phyloP scores from a whole-genome alignment of 2,797 vertebrate genomes.

The Hoplostethus atlanticus region DNA sequence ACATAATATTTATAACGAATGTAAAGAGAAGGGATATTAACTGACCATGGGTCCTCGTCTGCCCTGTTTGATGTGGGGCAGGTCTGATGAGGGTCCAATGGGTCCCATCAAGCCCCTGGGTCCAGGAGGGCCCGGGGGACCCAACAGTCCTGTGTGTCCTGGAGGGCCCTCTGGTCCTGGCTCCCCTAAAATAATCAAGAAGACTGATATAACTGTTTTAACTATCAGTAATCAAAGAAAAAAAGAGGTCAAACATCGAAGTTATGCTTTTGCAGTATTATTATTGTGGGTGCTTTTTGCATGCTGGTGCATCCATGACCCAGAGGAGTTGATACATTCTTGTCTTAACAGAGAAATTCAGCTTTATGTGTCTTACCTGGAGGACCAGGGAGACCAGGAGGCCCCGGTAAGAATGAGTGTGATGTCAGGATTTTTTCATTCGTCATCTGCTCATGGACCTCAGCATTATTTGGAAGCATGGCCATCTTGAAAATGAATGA shows the following conservation, averaged over 20 bases:
- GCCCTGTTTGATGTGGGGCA: conserved; percentile 95
- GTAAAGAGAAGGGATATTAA: conserved; percentile 52
- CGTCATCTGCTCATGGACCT: conserved; percentile 91
- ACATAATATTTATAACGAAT: neutral
- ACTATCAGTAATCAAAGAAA: neutral
- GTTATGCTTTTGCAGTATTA: neutral
- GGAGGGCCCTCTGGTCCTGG: conserved; percentile 90
- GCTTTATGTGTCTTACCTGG: conserved; percentile 86
- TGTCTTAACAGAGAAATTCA: conserved; percentile 8
- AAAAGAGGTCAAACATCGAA: neutral
- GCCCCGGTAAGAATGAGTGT: conserved; percentile 90
- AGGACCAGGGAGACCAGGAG: conserved; percentile 91
- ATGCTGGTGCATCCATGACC: no score
- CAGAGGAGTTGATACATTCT: neutral
- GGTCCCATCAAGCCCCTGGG: conserved; percentile 96
- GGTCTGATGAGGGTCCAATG: conserved; percentile 93
- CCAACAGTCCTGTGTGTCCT: conserved; percentile 86
- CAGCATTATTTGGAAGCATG: conserved; percentile 90
- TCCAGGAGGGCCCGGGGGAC: conserved; percentile 90
- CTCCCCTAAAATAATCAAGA: conserved; percentile 83
- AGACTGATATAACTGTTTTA: conserved; percentile 15
- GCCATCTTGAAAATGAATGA: conserved; percentile 84
- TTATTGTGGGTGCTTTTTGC: neutral
- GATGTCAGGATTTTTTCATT: conserved; percentile 89
- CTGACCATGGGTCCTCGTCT: conserved; percentile 94